Evolutionary conservation across 92 coral and sea anemone species (phyloP), one percentile per base, ranked within the genome.

Genomic region (Zoanthus sociatus): DNA sequence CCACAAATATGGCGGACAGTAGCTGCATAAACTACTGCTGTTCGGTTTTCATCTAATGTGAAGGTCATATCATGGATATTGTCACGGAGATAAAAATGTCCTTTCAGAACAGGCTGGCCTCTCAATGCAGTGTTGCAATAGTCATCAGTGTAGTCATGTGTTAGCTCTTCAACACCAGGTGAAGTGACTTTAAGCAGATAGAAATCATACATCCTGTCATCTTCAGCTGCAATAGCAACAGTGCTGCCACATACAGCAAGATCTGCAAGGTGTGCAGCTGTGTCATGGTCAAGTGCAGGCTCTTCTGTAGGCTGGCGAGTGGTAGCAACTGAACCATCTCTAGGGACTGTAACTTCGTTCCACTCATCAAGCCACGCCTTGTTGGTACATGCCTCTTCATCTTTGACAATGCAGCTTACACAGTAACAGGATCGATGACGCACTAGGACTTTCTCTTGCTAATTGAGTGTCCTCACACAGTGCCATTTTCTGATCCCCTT

Each of bases 31-130:
- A 88, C 92, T 45, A 70, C 84, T 17, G 93, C 92, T 9, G 18
- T 44, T 45, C 53, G 63, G 26, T 90, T 90, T 1, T 1, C 42
- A 64, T 92, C 85, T 42, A 90, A 83, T 11, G 92, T 88, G 77
- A 71, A 90, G 15, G 93, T 93, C 93, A 93, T 93, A 26, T 90
- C 92, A 55, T 84, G 88, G 3, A 90, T 37, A 88, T 90, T 93
- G 44, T 93, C 93, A 51, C 92, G 87, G 1, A 88, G 60, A 58
- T 46, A 90, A 55, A 92, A 90, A 83, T 92, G 55, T 7, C 95
- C 95, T 54, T 83, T 90, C 31, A 87, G 84, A 37, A 92, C 89
- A 0, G 46, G 54, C 6, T 73, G 54, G 10, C 89, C 93, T 32
- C 58, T 82, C 7, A 30, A 68, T 55, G 67, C 56, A 44, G 18